phyloP scores from a whole-genome alignment of 2,888 invertebrate genomes.

The Aphodius sticticus region DNA sequence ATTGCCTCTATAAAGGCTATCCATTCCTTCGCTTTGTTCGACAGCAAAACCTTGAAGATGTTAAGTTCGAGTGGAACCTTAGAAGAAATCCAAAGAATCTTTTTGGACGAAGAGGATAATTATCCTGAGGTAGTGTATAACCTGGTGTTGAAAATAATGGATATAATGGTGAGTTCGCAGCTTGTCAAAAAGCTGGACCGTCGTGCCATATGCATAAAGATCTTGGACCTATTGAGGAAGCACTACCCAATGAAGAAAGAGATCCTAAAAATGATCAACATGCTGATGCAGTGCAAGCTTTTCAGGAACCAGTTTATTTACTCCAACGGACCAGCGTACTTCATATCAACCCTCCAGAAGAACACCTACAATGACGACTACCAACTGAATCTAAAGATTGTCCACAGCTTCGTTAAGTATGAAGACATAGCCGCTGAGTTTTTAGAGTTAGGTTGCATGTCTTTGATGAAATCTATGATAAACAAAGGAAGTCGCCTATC shows the following conservation, averaged over 20 bases:
- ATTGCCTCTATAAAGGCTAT: slow-evolving; percentile 6
- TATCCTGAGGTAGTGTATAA: neutral
- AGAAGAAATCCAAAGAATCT: slow-evolving; percentile 13
- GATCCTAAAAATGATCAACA: slow-evolving; percentile 27
- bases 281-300: slow-evolving; percentile 11
- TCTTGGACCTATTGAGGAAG: neutral
- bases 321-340: slow-evolving; percentile 10
- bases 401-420: slow-evolving; percentile 29
- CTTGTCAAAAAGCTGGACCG: neutral
- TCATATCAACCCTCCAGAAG: slow-evolving; percentile 18
- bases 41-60: neutral
- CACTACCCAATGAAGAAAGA: slow-evolving; percentile 5
- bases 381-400: slow-evolving; percentile 17
- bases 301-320: slow-evolving; percentile 28
- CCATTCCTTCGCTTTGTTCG: slow-evolving; percentile 10
- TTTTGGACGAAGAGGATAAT: slow-evolving; percentile 7
- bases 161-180: slow-evolving; percentile 12
- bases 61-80: neutral
- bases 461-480: slow-evolving; percentile 14
- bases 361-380: slow-evolving; percentile 8
- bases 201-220: slow-evolving; percentile 10
- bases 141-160: neutral
- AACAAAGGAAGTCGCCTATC: slow-evolving; percentile 15
- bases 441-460: slow-evolving; percentile 27
- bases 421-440: slow-evolving; percentile 26